phyloP scores from a whole-genome alignment of 1,140 invertebrate species.

The Drosophila mauritiana region DNA sequence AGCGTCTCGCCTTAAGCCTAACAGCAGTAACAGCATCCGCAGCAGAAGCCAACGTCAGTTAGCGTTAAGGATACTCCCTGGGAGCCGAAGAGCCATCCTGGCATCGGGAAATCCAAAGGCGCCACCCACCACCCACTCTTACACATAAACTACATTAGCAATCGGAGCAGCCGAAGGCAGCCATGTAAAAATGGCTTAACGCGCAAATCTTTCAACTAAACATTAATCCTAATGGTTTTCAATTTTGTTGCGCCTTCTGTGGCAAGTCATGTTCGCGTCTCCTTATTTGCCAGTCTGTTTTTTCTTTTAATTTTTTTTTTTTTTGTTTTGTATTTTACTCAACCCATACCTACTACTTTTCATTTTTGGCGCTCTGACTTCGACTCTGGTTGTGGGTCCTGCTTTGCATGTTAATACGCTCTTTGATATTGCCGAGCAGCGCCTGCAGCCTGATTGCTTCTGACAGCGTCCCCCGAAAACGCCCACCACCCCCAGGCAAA shows the following conservation, averaged over 20 bases:
- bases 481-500: conserved; percentile 4
- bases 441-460: conserved; percentile 80
- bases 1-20: conserved; percentile 75
- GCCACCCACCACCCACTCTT: conserved; percentile 7
- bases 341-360: conserved; percentile 1
- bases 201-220: conserved; percentile 83
- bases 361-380: conserved; percentile 44
- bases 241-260: conserved; percentile 73
- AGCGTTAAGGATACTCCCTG: conserved; percentile 63
- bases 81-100: conserved; percentile 4
- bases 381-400: conserved; percentile 54
- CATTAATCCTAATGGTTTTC: conserved; percentile 83
- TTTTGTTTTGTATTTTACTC: conserved; percentile 2
- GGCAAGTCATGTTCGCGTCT: conserved; percentile 69
- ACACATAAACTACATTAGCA: conserved; percentile 83
- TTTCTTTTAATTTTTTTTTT: neutral
- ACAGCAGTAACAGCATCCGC: conserved; percentile 50
- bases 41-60: conserved; percentile 66
- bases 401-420: conserved; percentile 82
- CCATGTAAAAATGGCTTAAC: conserved; percentile 82
- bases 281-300: conserved; percentile 9
- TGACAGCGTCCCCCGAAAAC: conserved; percentile 47
- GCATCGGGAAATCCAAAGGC: neutral
- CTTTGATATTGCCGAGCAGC: conserved; percentile 76
- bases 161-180: conserved; percentile 66